Percentiles rank a stretch among this genome's conserved stretches.
Conservation (phyloP, 2,797 vertebrate species). For the Nannoperca australis region DNA sequence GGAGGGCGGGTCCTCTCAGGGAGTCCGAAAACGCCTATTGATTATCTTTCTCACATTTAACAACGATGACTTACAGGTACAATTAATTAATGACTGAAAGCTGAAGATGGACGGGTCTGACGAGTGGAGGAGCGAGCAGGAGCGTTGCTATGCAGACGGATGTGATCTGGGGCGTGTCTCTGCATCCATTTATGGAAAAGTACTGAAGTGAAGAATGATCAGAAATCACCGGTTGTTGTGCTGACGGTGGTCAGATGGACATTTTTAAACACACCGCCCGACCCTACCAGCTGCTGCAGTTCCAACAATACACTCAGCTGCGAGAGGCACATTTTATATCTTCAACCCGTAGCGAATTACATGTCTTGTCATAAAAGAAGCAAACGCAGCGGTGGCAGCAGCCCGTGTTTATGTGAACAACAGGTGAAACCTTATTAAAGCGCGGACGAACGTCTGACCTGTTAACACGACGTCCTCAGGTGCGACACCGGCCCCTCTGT, state of each 20-base stretch:
- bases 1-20: too few relatives aligned
- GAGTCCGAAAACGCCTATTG: too few relatives aligned
- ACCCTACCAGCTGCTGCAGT: too few relatives aligned
- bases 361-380: background rate
- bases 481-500: constrained; percentile 63
- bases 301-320: background rate
- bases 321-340: background rate
- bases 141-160: background rate
- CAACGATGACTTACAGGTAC: background rate
- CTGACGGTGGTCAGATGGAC: too few relatives aligned
- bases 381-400: background rate
- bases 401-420: background rate
- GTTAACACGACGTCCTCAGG: constrained; percentile 82
- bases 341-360: background rate
- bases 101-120: background rate
- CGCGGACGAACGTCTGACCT: constrained; percentile 77
- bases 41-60: too few relatives aligned
- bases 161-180: background rate
- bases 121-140: background rate
- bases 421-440: background rate
- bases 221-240: too few relatives aligned
- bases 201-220: too few relatives aligned
- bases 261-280: too few relatives aligned
- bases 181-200: background rate
- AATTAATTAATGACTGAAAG: background rate